phyloP scores from a whole-genome alignment of 2,113 vertebrate genomes.

The Petrocephalus zakoni region DNA sequence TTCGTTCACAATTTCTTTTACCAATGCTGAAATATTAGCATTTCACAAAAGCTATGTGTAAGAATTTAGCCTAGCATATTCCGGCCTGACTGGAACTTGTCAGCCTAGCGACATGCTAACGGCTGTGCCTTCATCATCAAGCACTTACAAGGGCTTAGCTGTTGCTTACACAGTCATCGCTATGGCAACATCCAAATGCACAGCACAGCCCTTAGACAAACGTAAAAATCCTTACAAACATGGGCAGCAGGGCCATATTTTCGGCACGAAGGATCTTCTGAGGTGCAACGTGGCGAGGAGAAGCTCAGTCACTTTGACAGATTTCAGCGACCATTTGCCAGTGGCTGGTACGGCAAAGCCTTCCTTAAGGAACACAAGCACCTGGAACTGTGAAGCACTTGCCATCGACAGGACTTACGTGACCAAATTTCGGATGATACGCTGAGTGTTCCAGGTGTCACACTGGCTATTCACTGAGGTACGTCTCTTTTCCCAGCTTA shows the following conservation, averaged over 20 bases:
- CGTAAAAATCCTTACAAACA: constrained; percentile 12
- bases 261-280: background rate
- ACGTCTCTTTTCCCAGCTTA: background rate
- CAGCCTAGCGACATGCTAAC: background rate
- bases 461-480: background rate
- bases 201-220: constrained; percentile 3
- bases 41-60: constrained; percentile 11
- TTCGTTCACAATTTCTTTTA: constrained; percentile 9
- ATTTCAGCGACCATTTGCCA: background rate
- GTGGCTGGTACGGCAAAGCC: background rate
- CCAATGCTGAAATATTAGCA: background rate
- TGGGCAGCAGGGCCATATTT: background rate
- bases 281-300: background rate
- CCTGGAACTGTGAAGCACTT: background rate
- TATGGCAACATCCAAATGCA: constrained; percentile 21
- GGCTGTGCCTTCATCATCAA: background rate
- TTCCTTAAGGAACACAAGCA: background rate
- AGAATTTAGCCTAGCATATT: background rate
- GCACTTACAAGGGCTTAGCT: background rate
- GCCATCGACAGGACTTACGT: background rate
- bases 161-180: constrained; percentile 2
- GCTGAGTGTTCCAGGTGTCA: background rate
- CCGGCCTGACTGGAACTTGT: background rate
- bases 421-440: background rate
- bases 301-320: background rate